phyloP scores from a whole-genome alignment of 1,140 invertebrate species.

The Scylla paramamosain region DNA sequence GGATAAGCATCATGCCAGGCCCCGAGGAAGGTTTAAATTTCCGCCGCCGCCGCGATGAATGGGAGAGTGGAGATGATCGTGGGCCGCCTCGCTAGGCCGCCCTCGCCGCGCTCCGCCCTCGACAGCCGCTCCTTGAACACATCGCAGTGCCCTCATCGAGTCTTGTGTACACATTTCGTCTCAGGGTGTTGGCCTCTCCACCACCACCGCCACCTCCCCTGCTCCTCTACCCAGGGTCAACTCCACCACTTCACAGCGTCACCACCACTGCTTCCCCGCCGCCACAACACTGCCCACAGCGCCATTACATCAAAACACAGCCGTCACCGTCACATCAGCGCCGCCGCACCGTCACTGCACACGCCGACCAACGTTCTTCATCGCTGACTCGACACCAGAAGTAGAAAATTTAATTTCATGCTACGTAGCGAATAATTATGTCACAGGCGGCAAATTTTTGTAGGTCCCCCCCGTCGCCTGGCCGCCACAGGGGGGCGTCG shows the following conservation, averaged over 20 bases:
- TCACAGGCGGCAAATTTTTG: constrained; percentile 74
- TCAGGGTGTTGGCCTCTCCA: background rate
- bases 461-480: constrained; percentile 54
- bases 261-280: too few relatives aligned
- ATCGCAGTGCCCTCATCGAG: background rate
- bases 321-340: background rate
- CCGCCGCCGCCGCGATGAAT: constrained; percentile 53
- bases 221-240: background rate
- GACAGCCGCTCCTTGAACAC: background rate
- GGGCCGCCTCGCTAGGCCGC: too few relatives aligned
- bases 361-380: constrained; percentile 25
- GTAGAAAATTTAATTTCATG: constrained; percentile 74
- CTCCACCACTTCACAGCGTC: background rate
- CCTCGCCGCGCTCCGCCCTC: background rate
- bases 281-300: too few relatives aligned
- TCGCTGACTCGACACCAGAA: constrained; percentile 62
- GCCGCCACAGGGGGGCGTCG: constrained; percentile 41
- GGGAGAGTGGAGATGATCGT: constrained; percentile 39
- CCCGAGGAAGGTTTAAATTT: constrained; percentile 58
- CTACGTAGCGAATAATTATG: constrained; percentile 70
- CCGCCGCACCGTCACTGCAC: background rate
- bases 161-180: background rate
- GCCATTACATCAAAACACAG: too few relatives aligned
- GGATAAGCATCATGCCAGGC: constrained; percentile 57
- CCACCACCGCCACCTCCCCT: background rate